Base-by-base conservation (phyloP, 2,797 vertebrate genomes). In the Stomatorhinus walkeri region DNA sequence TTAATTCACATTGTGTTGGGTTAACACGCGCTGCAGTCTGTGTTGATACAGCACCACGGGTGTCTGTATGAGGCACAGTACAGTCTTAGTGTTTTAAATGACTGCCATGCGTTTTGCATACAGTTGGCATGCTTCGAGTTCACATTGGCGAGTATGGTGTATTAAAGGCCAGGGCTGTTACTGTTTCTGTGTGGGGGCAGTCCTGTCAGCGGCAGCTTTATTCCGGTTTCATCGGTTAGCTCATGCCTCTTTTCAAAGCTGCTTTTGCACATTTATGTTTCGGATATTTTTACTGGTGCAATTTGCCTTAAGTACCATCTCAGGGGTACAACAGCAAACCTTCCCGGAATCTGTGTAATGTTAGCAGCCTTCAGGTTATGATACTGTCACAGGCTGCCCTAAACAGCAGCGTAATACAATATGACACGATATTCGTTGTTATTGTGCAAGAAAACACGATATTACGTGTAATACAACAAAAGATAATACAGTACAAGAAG, bases 391-490 rank as follows among this genome's bases (percentile, higher is more conserved):
- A 49, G 43, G 48, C 81, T 24, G 46, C 48, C 81, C 81, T 51
- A 51, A 48, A 48, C 81, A 49, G 81, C 48, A 85, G 48, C 2
- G 48, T 85, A 85, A 51, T 85, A 85, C 46, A 51, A 85, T 81
- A 81, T 81, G 22, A 85, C 46, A 49, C 16, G 46, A 85, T 85
- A 85, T 51, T 85, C 43, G 22, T 51, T 84, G 46, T 84, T 85
- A 49, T 85, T 87, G 51, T 56, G 49, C 51, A 87, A 43, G 48
- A 87, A 36, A 56, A 87, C 49, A 56, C 85, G 48, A 56, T 56
- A 87, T 81, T 81, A 51, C 85, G 32, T 56, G 49, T 56, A 56
- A 87, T 56, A 87, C 85, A 87, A 56, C 49, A 87, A 51, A 52
- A 40, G 49, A 54, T 36, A 87, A 56, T 54, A 87, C 52, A 87